phyloP scores from a whole-genome alignment of 2,888 invertebrate species.

The Phaonia tiefii region DNA sequence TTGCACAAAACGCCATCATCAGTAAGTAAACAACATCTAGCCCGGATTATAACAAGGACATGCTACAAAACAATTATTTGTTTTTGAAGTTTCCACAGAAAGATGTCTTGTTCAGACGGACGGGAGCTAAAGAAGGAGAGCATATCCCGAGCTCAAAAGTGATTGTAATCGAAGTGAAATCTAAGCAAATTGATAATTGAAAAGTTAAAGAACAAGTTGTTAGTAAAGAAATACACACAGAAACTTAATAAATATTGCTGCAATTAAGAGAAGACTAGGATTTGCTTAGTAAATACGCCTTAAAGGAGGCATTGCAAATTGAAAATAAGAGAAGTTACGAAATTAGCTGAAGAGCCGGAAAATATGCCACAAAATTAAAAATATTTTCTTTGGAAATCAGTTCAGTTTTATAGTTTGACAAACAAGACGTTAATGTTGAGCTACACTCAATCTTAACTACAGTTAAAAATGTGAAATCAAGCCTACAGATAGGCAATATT shows the following conservation, averaged over 20 bases:
- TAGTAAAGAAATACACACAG: not conserved
- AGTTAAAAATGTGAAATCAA: no score
- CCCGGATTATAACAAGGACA: constrained; percentile 10
- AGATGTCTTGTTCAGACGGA: not conserved
- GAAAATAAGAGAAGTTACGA: no score
- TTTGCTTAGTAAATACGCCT: not conserved
- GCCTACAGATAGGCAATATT: no score
- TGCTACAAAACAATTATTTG: constrained; percentile 52
- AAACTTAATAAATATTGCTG: constrained; percentile 3
- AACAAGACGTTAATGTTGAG: no score
- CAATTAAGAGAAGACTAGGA: constrained; percentile 16
- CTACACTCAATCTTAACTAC: no score
- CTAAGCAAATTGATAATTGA: constrained; percentile 55
- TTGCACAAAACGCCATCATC: constrained; percentile 20
- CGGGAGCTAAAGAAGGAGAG: not conserved
- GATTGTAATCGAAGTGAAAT: constrained; percentile 30
- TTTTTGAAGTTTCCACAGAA: constrained; percentile 33
- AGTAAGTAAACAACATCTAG: constrained; percentile 10
- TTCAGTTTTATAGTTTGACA: no score
- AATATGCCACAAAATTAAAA: no score
- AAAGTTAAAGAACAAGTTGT: constrained; percentile 45
- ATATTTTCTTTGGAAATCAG: no score
- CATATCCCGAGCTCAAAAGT: not conserved
- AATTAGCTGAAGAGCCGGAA: no score
- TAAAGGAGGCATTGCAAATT: constrained; percentile 9